These are phyloP conservation scores for Neomorphus geoffroyi DNA, from an alignment of 2,797 vertebrate species.

Conservation along the genomic window DNA sequence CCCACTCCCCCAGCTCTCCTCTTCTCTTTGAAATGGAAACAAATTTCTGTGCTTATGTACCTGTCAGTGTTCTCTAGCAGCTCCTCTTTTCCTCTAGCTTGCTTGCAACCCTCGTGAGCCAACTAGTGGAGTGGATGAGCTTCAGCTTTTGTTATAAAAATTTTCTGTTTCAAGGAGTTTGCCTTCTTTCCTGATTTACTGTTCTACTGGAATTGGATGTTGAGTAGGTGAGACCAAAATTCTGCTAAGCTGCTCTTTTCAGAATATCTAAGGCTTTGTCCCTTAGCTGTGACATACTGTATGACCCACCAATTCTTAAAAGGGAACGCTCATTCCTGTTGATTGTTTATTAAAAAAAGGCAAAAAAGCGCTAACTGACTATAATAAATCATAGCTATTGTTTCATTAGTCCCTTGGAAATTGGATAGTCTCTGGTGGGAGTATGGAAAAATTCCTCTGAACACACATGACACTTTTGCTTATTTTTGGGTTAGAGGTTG, in stretches of 20 bases:
- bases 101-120: neutral
- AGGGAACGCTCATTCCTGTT: neutral
- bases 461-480: neutral
- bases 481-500: neutral
- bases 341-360: neutral
- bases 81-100: neutral
- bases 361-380: neutral
- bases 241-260: neutral
- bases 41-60: neutral
- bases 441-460: neutral
- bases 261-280: neutral
- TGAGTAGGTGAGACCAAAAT: neutral
- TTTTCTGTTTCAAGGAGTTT: neutral
- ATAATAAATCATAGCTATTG: neutral
- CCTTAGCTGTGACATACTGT: neutral
- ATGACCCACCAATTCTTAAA: neutral
- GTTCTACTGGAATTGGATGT: neutral
- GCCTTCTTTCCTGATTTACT: neutral
- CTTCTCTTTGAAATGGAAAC: neutral
- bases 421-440: neutral
- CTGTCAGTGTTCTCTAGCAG: neutral
- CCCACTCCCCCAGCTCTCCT: neutral
- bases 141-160: neutral
- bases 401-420: neutral
- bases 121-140: neutral